phyloP scores from a whole-genome alignment of 1,140 invertebrate species.

The Drosophila nikananu region DNA sequence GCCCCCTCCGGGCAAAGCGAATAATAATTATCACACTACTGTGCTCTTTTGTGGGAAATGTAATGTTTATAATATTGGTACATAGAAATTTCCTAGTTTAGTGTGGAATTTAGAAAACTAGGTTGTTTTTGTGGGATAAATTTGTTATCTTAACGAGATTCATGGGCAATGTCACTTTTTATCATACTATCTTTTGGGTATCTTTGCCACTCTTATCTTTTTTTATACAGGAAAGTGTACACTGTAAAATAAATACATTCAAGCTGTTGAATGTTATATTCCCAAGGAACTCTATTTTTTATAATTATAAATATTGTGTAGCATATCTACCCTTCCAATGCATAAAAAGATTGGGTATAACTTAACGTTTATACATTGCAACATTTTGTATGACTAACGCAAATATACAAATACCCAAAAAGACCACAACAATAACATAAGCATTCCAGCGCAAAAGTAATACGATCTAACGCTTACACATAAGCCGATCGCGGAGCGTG shows the following conservation, averaged over 20 bases:
- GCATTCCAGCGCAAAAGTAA: too few species aligned
- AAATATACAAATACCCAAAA: too few species aligned
- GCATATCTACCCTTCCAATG: too few species aligned
- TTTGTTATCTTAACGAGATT: slow-evolving; percentile 8
- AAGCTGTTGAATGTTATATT: neutral
- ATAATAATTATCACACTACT: neutral
- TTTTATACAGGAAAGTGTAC: neutral
- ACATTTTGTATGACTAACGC: too few species aligned
- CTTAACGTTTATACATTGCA: too few species aligned
- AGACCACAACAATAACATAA: too few species aligned
- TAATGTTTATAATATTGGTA: neutral
- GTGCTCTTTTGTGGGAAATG: neutral
- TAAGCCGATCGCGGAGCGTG: too few species aligned
- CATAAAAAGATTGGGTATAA: too few species aligned
- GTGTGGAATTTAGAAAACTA: neutral
- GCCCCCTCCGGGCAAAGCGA: neutral
- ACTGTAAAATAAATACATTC: neutral
- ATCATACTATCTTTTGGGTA: neutral
- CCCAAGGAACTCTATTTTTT: neutral
- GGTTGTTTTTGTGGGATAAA: neutral
- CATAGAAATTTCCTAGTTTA: neutral
- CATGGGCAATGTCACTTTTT: slow-evolving; percentile 6
- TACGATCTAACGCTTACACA: too few species aligned
- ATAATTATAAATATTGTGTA: neutral
- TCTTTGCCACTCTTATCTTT: slow-evolving; percentile 1